A percentile compares a stretch with the other conserved stretches of the same genome.
Evolutionary conservation across 2,888 invertebrate genomes (phyloP).

Genomic region (Cerceris ruficornis): DNA sequence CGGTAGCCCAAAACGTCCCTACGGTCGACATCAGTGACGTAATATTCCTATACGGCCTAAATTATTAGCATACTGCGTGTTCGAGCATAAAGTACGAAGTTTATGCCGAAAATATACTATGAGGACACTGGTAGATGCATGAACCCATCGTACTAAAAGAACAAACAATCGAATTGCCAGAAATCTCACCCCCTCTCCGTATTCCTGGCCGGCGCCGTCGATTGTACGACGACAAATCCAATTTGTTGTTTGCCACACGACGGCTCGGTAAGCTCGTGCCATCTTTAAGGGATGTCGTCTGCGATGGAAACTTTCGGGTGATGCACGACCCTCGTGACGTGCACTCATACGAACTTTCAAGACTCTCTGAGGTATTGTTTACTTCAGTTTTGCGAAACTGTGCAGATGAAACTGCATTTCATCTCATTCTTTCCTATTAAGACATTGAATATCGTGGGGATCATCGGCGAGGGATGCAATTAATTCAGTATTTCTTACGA

Average conservation of each 20-base stretch:
- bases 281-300: constrained; percentile 24
- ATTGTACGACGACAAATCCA: constrained; percentile 47
- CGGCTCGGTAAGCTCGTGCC: not conserved
- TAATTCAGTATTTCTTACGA: no score
- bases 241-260: constrained; percentile 60
- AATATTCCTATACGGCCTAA: constrained; percentile 62
- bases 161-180: constrained; percentile 62
- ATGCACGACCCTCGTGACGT: not conserved
- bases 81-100: constrained; percentile 74
- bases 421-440: no score
- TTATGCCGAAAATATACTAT: constrained; percentile 65
- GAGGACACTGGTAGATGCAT: constrained; percentile 21
- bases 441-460: no score
- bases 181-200: constrained; percentile 15
- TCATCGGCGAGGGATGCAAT: no score
- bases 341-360: not conserved
- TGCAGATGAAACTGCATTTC: no score
- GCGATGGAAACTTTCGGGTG: constrained; percentile 1
- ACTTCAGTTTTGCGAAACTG: no score
- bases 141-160: constrained; percentile 53
- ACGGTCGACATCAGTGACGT: constrained; percentile 55
- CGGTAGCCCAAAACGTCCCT: constrained; percentile 27
- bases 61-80: constrained; percentile 77
- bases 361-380: not conserved
- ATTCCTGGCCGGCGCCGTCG: constrained; percentile 10